Evolutionary conservation across 2,797 vertebrate species (phyloP).

Genomic region (Epinephelus coioides): DNA sequence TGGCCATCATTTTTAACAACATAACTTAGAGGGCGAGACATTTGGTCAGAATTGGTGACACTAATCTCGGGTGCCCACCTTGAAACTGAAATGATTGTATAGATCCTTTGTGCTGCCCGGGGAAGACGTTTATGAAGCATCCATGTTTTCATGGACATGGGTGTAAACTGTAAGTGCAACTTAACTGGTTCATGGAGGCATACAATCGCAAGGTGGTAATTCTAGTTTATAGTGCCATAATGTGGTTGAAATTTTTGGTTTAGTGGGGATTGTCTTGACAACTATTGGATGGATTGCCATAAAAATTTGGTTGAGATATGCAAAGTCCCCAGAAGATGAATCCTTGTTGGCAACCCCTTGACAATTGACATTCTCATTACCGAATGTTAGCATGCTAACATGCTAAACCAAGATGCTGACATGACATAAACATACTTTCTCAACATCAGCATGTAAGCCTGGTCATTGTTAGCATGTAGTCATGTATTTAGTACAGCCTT

Average conservation of each 20-base stretch:
- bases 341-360: no score
- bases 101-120: no score
- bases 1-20: no score
- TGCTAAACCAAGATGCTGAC: neutral
- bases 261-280: neutral
- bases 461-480: neutral
- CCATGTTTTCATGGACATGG: no score
- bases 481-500: neutral
- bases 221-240: neutral
- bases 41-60: no score
- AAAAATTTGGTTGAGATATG: neutral
- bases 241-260: neutral
- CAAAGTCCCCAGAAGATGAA: neutral
- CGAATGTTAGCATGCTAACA: neutral
- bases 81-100: no score
- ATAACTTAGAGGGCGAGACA: no score
- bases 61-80: no score
- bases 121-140: no score
- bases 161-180: no score
- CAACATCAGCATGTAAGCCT: neutral
- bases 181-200: no score
- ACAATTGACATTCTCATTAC: neutral
- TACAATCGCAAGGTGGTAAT: no score
- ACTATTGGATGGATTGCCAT: neutral
- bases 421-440: neutral